A percentile compares a stretch with the other conserved stretches of the same genome.
Evolutionary conservation across 2,797 vertebrate species (phyloP).

Genomic region (Sarcophilus harrisii): DNA sequence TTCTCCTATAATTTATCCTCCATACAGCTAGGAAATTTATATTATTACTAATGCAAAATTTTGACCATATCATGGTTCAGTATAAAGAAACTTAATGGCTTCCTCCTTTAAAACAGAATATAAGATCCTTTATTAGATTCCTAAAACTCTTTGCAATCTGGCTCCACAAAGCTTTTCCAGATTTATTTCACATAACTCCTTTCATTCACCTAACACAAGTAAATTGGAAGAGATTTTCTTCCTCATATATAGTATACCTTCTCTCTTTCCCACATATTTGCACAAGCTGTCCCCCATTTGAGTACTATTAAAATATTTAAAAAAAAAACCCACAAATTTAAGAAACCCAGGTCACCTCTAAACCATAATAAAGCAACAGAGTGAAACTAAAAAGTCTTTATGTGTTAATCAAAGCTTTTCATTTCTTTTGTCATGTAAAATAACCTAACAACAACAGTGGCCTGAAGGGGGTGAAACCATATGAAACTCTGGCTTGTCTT

Average conservation of each 20-base stretch:
- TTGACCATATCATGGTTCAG: background rate
- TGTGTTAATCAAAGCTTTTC: background rate
- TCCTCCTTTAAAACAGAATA: background rate
- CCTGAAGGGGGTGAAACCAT: background rate
- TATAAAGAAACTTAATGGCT: background rate
- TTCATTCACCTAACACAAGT: background rate
- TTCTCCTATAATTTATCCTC: background rate
- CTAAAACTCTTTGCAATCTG: background rate
- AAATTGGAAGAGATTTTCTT: background rate
- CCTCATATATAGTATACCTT: background rate
- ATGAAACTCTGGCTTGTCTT: background rate
- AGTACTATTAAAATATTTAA: background rate
- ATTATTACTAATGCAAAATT: background rate
- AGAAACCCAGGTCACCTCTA: background rate
- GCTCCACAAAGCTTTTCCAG: background rate
- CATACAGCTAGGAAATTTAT: background rate
- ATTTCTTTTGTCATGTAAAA: background rate
- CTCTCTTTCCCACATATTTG: background rate
- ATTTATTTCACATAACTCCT: background rate
- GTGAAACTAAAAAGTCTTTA: background rate
- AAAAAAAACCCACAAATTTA: background rate
- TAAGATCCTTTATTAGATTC: background rate
- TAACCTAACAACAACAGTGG: background rate
- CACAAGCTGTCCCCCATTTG: background rate
- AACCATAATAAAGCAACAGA: background rate